A percentile compares a stretch with the other conserved stretches of the same genome.
These are phyloP conservation scores for Lepidothrix coronata DNA, from an alignment of 2,113 vertebrate genomes.

Conservation along the genomic window DNA sequence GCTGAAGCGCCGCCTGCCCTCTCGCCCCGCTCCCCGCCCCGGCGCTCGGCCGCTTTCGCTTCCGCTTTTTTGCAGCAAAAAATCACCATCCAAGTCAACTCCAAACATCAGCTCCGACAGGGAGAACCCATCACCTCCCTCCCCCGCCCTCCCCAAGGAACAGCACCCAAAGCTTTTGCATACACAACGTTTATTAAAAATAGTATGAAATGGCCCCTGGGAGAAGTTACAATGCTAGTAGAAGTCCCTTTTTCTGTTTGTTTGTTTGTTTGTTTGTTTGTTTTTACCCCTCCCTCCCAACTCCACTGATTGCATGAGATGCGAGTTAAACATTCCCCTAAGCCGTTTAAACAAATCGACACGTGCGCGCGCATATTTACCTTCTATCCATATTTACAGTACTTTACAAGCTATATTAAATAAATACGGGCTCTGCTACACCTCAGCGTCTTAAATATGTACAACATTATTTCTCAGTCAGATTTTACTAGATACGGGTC, in stretches of 20 bases:
- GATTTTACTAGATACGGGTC: constrained; percentile 17
- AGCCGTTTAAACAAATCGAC: neutral
- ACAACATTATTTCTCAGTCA: constrained; percentile 60
- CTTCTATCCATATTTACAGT: constrained; percentile 67
- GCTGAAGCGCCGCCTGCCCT: neutral
- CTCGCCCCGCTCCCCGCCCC: neutral
- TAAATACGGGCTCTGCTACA: constrained; percentile 68
- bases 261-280: neutral
- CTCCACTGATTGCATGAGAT: neutral
- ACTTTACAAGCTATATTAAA: constrained; percentile 82
- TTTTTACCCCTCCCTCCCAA: neutral
- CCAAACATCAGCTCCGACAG: neutral
- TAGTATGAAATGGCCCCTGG: constrained; percentile 33
- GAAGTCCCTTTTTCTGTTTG: neutral
- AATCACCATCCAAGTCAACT: rapidly evolving
- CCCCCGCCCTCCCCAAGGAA: neutral
- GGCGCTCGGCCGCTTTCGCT: neutral
- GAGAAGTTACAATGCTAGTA: neutral
- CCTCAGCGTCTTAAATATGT: constrained; percentile 63
- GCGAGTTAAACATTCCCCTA: neutral
- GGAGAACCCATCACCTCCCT: neutral
- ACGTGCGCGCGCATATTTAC: neutral
- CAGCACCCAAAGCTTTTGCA: neutral
- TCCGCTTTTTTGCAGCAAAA: neutral
- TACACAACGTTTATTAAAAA: constrained; percentile 55